Percentiles rank a stretch among this genome's conserved stretches.
Conservation (phyloP, 2,113 vertebrate genomes). For the Plectropomus leopardus region DNA sequence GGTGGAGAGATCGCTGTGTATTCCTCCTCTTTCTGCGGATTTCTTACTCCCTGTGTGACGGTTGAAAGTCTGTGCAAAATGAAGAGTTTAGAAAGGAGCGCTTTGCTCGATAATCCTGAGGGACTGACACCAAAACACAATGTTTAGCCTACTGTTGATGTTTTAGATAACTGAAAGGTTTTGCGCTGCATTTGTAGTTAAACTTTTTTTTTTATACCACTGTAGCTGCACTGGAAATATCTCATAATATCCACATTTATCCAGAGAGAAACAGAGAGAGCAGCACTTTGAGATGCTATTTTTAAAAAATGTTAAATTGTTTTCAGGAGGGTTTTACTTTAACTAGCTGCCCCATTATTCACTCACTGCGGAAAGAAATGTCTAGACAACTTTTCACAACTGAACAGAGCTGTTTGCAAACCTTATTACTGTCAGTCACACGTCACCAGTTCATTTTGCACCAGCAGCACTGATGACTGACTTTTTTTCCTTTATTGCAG, state of each 20-base stretch:
- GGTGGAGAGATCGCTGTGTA: conserved; percentile 49
- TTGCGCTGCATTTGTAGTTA: conserved; percentile 11
- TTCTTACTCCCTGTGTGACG: conserved; percentile 47
- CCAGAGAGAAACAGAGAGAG: background rate
- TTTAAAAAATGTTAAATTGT: conserved; percentile 29
- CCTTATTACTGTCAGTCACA: conserved; percentile 67
- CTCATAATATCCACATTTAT: conserved; percentile 1
- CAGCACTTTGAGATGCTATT: conserved; percentile 24
- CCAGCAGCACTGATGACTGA: conserved; percentile 31
- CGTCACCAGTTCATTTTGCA: conserved; percentile 38
- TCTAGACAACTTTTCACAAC: conserved; percentile 17
- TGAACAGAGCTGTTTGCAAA: conserved; percentile 53
- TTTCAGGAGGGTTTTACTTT: conserved; percentile 33
- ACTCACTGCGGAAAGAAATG: conserved; percentile 10
- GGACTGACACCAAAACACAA: conserved; percentile 60
- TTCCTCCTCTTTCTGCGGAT: conserved; percentile 54
- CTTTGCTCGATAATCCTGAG: conserved; percentile 65
- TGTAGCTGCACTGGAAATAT: conserved; percentile 10
- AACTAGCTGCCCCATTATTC: conserved; percentile 50
- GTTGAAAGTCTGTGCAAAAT: conserved; percentile 60
- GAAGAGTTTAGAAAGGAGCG: conserved; percentile 43
- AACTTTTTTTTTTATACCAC: background rate
- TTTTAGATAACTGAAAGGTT: conserved; percentile 25
- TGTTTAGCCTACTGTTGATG: conserved; percentile 62
- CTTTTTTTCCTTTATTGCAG: conserved; percentile 22